phyloP scores from a whole-genome alignment of 2,888 invertebrate species.

The Anoncus sp. region DNA sequence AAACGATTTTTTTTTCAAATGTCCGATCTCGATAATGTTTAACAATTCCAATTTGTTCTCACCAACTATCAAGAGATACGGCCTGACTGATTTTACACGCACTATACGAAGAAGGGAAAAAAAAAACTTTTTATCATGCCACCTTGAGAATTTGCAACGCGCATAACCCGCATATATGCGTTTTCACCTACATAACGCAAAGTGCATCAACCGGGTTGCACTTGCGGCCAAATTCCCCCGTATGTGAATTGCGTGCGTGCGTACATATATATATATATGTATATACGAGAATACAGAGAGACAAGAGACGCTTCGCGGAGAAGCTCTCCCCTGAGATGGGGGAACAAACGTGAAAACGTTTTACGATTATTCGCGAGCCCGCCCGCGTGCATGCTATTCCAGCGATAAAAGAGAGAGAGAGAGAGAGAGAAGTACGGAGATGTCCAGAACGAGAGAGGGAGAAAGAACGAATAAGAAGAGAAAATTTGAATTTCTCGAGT shows the following conservation, averaged over 20 bases:
- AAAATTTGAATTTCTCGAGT: conserved; percentile 48
- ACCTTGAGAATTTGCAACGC: conserved; percentile 37
- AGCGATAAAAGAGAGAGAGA: conserved; percentile 28
- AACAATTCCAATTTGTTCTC: conserved; percentile 1
- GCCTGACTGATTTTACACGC: conserved; percentile 8
- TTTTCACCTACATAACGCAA: conserved; percentile 42
- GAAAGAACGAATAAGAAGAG: conserved; percentile 14
- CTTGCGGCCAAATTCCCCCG: conserved; percentile 16
- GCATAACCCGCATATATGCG: conserved; percentile 54
- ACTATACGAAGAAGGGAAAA: neutral
- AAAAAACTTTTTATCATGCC: conserved; percentile 42
- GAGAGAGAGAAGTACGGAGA: conserved; percentile 11
- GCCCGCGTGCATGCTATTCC: conserved; percentile 60
- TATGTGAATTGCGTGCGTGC: conserved; percentile 29
- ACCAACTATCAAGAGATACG: neutral
- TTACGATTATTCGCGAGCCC: conserved; percentile 63
- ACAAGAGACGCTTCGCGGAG: neutral
- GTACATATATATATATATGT: no score
- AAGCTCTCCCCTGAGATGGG: no score
- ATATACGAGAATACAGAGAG: neutral
- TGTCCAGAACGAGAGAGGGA: conserved; percentile 18
- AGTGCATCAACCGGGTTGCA: conserved; percentile 47
- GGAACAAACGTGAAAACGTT: conserved; percentile 48
- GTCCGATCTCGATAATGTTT: neutral
- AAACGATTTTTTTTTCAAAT: neutral